A percentile compares a stretch with the other conserved stretches of the same genome.
These are phyloP conservation scores for Corydoras sp. DNA, from an alignment of 2,113 vertebrate genomes.

Conservation along the genomic window DNA sequence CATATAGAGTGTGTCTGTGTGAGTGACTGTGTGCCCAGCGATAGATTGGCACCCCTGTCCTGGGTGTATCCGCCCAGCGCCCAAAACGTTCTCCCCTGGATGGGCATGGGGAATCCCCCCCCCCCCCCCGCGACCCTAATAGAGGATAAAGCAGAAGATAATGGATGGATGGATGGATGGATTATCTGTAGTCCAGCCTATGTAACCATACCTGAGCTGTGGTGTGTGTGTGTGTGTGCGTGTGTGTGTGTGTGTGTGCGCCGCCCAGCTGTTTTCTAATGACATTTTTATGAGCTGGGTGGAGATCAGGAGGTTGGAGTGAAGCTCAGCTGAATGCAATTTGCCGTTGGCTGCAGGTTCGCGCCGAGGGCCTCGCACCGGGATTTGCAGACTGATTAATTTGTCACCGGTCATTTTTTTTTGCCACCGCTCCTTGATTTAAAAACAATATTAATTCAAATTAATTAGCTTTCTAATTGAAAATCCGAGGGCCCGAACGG, in stretches of 20 bases:
- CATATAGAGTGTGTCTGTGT: no score
- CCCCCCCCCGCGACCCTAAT: no score
- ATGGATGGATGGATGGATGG: no score
- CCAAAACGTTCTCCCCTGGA: no score
- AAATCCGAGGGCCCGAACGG: slow-evolving; percentile 47
- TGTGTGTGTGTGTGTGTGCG: neutral
- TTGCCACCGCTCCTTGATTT: slow-evolving; percentile 60
- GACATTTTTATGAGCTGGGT: slow-evolving; percentile 40
- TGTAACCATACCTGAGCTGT: no score
- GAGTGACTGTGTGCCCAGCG: no score
- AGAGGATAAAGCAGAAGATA: no score
- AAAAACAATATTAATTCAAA: slow-evolving; percentile 68
- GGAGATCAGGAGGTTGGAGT: slow-evolving; percentile 30
- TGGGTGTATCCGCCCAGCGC: no score
- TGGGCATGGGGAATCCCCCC: no score
- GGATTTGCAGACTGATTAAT: slow-evolving; percentile 73
- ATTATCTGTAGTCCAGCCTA: no score
- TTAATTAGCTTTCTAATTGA: slow-evolving; percentile 68
- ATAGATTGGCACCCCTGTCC: no score
- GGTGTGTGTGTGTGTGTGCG: neutral
- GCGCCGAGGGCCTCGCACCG: slow-evolving; percentile 44
- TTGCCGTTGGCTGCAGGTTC: slow-evolving; percentile 52
- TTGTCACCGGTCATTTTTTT: slow-evolving; percentile 60
- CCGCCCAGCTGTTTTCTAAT: slow-evolving; percentile 37
- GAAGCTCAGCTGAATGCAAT: slow-evolving; percentile 40